These are phyloP conservation scores for Camponotus fellah DNA, from an alignment of 2,888 invertebrate genomes.

Conservation along the genomic window DNA sequence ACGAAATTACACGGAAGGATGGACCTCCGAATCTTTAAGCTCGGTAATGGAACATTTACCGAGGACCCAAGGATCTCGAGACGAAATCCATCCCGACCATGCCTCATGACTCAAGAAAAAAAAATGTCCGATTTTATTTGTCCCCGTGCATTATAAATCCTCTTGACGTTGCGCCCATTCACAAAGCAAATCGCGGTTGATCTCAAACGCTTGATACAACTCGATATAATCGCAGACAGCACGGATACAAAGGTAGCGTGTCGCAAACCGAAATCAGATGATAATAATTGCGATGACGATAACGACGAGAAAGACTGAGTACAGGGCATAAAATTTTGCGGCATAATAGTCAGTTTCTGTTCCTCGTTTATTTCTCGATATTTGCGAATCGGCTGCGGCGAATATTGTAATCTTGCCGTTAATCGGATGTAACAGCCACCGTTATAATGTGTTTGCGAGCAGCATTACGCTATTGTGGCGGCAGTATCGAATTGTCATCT, in stretches of 20 bases:
- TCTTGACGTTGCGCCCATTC: background rate
- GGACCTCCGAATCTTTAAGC: conserved; percentile 82
- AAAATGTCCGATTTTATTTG: background rate
- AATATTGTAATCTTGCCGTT: conserved; percentile 65
- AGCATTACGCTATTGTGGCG: conserved; percentile 60
- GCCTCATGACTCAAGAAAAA: background rate
- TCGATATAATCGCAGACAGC: conserved; percentile 8
- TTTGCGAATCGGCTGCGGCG: conserved; percentile 60
- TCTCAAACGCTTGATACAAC: conserved; percentile 21
- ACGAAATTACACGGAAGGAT: conserved; percentile 56
- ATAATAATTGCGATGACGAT: conserved; percentile 30
- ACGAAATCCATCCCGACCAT: conserved; percentile 70
- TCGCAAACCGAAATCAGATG: conserved; percentile 20
- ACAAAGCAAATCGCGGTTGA: conserved; percentile 10
- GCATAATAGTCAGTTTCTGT: conserved; percentile 85
- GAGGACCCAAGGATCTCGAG: conserved; percentile 80
- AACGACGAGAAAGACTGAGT: conserved; percentile 77
- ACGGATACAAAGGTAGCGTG: conserved; percentile 8
- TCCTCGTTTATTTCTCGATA: conserved; percentile 82
- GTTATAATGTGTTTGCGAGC: conserved; percentile 67
- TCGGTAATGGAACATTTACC: conserved; percentile 83
- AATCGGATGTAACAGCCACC: conserved; percentile 55
- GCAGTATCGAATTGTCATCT: conserved; percentile 31
- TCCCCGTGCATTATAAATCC: background rate
- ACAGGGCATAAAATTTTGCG: conserved; percentile 84